Evolutionary conservation across 2,888 invertebrate species (phyloP), one percentile per base, ranked within the genome.

Genomic region (Pemphredon lugubris): DNA sequence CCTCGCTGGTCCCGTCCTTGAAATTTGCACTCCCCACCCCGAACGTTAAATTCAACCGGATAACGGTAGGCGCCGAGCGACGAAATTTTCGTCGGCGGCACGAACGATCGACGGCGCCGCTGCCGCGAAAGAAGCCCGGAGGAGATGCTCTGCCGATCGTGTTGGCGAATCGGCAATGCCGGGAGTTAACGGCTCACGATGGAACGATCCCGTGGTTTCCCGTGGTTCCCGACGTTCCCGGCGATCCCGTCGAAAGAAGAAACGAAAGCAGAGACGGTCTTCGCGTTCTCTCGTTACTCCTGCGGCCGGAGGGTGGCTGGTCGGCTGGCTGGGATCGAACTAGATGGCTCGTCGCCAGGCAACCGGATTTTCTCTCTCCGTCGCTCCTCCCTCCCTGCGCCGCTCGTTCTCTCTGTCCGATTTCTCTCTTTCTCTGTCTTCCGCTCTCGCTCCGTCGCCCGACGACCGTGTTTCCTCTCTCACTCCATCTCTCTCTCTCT

Each of bases 281-380:
- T 53, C 58, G 69, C 37, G 45, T 64, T 61, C 48, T 75, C 69
- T 68, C 74, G 77, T 71, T 77, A 74, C 79, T 80, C 82, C 73
- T 81, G 77, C 75, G 69, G 50, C 65, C 64, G 73, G 75, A 74
- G 76, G 73, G 77, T 74, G 84, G 79, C 73, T 82, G 74, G 79
- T 83, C 83, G 81, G 84, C 84, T 84, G 86, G 85, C 88, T 88
- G 89, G 89, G 89, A 89, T 89, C 89, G 89, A 88, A 89, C 88
- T 88, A 85, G 88, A 87, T 86, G 87, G 87, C 88, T 88, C 86
- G 88, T 86, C 86, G 87, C 87, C 87, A 89, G 86, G 89, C 89
- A 89, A 89, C 89, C 87, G 84, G 84, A 67, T 66, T 79, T 66
- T 77, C 74, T 73, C 54, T 77, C 75, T 73, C 72, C 55, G 40